Evolutionary conservation across 2,888 invertebrate species (phyloP), one percentile per base, ranked within the genome.

Genomic region (Volucella inanis): DNA sequence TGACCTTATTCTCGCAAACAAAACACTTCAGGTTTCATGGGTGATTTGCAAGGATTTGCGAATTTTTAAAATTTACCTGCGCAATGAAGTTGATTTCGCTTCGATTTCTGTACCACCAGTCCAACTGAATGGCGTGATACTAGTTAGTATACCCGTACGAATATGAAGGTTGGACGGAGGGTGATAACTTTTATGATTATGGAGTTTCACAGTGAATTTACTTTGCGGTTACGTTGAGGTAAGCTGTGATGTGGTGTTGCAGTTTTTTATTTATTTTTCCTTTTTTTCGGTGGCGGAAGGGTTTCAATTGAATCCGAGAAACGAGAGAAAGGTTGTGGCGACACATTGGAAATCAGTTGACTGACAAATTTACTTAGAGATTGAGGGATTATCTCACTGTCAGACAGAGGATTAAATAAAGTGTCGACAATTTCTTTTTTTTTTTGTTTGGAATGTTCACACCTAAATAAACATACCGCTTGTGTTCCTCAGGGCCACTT

Each of bases 381-480:
- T 68, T 64, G 12, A 22, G 54, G 61, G 72, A 75, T 72, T 72
- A 79, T 64, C 83, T 31, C 50, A 12, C 65, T 59, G 50, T 39
- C 54, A 78, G 83, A 74, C 74, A 64, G 31, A 62, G 68, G 81
- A 85, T 76, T 81, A 76, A 31, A 14, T 52, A 38, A 67, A 78
- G 55, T 83, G 72, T 67, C 67, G 67, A 78, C 54, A 50, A 31
- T 45, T 62, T 50, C 54, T 41, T 39, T 39, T n/a, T 64, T 54
- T 47, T 18, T 12, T 41, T n/a, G n/a, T n/a, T 31, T 6, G 31
- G 12, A 85, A 76, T 67, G 71, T 81, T 85, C 81, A 85, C 85
- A 85, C 85, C 85, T 85, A 85, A 85, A 68, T 77, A 85, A 85
- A 85, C 81, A 85, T 62, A 59, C 61, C 41, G 38, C 47, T 18